These are phyloP conservation scores for Columbina picui DNA, from an alignment of 2,113 vertebrate genomes.

Conservation along the genomic window DNA sequence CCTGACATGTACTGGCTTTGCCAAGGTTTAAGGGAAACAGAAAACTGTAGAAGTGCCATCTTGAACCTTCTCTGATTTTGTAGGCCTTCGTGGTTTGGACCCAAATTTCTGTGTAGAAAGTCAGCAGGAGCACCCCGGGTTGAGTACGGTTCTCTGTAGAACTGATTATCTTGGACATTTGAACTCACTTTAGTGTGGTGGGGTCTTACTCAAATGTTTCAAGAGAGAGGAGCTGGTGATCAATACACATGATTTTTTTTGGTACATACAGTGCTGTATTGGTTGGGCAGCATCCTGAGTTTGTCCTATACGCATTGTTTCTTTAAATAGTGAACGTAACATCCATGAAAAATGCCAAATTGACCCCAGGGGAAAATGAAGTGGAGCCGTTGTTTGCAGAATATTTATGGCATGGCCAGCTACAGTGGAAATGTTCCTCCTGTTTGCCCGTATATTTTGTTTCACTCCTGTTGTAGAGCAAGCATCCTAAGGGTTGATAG, in stretches of 20 bases:
- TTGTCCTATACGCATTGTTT: constrained; percentile 21
- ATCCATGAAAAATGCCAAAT: constrained; percentile 28
- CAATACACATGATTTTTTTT: not conserved
- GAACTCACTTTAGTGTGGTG: not conserved
- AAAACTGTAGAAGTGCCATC: not conserved
- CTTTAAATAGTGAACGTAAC: constrained; percentile 24
- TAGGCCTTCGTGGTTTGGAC: not conserved
- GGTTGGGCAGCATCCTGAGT: not conserved
- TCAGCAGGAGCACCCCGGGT: not conserved
- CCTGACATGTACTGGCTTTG: constrained; percentile 62
- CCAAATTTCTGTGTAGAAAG: not conserved
- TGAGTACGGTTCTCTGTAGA: not conserved
- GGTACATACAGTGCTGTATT: not conserved
- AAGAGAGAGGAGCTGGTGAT: not conserved
- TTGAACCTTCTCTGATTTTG: not conserved
- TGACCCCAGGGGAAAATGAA: constrained; percentile 20
- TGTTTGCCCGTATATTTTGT: not conserved
- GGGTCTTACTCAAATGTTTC: not conserved
- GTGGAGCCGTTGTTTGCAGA: constrained; percentile 10
- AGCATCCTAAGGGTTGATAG: not conserved
- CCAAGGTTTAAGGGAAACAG: constrained; percentile 50
- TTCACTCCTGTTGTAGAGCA: not conserved
- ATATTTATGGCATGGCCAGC: constrained; percentile 29
- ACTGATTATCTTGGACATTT: not conserved
- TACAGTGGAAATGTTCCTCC: not conserved